phyloP scores from a whole-genome alignment of 2,113 vertebrate species.

The Phaetusa simplex region DNA sequence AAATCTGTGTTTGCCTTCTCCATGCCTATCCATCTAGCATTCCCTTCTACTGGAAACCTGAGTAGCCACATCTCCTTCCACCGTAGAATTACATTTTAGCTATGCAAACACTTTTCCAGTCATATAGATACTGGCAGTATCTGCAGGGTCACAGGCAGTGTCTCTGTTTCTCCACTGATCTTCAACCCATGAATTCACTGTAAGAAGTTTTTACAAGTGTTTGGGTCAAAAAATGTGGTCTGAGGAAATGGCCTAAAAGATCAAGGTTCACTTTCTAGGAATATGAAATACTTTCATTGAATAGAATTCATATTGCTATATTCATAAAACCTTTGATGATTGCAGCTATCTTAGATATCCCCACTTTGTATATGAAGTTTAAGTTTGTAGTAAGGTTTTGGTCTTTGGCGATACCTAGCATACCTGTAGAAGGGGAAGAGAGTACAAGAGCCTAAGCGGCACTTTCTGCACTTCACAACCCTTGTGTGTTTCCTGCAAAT shows the following conservation, averaged over 20 bases:
- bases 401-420: not conserved
- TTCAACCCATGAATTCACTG: not conserved
- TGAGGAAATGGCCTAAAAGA: not conserved
- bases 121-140: not conserved
- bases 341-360: not conserved
- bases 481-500: not conserved
- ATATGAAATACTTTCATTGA: not conserved
- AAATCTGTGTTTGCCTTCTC: not conserved
- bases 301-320: not conserved
- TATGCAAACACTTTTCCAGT: not conserved
- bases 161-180: not conserved
- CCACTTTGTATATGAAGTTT: not conserved
- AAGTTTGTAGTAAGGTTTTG: not conserved
- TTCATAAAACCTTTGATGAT: not conserved
- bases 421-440: not conserved
- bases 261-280: not conserved
- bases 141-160: not conserved
- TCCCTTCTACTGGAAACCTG: not conserved
- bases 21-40: not conserved
- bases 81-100: not conserved
- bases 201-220: not conserved
- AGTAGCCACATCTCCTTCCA: not conserved
- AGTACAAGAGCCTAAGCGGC: not conserved
- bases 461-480: not conserved
- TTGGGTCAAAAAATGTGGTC: not conserved